Evolutionary conservation across 2,113 vertebrate species (phyloP).

Genomic region (Stercorarius parasiticus): DNA sequence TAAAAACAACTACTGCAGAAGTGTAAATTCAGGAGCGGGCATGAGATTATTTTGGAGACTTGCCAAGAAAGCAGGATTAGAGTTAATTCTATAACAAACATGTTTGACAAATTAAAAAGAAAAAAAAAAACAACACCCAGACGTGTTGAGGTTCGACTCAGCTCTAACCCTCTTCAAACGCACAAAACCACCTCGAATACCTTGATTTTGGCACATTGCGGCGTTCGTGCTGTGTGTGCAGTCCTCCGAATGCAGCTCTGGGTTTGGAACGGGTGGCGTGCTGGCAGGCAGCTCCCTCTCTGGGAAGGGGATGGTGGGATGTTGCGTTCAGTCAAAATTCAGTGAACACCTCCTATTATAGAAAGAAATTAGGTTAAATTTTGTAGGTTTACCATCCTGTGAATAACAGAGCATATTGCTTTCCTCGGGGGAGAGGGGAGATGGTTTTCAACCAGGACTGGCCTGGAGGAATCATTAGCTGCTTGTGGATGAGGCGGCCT

Average conservation of each 20-base stretch:
- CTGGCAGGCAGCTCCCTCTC: neutral
- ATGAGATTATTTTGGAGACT: neutral
- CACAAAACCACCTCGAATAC: neutral
- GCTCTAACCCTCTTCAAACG: neutral
- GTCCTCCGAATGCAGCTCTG: neutral
- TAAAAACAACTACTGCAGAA: neutral
- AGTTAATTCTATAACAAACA: neutral
- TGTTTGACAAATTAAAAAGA: neutral
- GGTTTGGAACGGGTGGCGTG: neutral
- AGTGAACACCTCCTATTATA: fast-evolving
- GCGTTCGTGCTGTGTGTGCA: neutral
- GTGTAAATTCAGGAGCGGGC: neutral
- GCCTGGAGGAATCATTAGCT: neutral
- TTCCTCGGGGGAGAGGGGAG: neutral
- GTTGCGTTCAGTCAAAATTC: neutral
- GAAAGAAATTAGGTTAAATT: neutral
- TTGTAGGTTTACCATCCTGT: neutral
- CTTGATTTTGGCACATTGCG: fast-evolving
- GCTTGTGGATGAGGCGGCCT: neutral
- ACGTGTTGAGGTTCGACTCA: neutral
- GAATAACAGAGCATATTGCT: neutral
- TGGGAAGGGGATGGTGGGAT: neutral
- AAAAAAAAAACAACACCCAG: neutral
- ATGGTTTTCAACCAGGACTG: neutral
- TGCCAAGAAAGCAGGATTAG: neutral